A percentile compares a stretch with the other conserved stretches of the same genome.
Conservation (phyloP, 2,113 vertebrate genomes). For the Rhineura floridana region DNA sequence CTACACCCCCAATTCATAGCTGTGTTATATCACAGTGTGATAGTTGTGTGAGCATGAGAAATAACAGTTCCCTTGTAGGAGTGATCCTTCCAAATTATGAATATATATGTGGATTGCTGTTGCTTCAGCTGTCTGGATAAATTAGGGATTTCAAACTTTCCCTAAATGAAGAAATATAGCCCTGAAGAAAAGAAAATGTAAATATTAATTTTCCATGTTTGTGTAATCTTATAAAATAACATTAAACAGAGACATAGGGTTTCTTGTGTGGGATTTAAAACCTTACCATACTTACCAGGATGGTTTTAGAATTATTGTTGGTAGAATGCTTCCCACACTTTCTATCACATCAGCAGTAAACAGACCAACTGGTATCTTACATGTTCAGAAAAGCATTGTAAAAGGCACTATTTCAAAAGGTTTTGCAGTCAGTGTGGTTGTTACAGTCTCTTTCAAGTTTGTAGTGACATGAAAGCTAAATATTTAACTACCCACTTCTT, state of each 20-base stretch:
- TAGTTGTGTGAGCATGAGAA: not conserved
- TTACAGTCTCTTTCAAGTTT: slow-evolving; percentile 45
- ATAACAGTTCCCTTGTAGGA: not conserved
- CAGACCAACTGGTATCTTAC: not conserved
- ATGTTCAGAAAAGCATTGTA: not conserved
- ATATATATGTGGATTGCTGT: not conserved
- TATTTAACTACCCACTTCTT: slow-evolving; percentile 53
- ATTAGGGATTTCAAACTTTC: not conserved
- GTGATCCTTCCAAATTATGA: not conserved
- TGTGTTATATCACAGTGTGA: not conserved
- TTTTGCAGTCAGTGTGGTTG: slow-evolving; percentile 9
- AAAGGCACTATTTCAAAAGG: slow-evolving; percentile 33
- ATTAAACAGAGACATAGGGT: not conserved
- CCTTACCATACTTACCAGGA: not conserved
- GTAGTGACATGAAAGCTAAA: slow-evolving; percentile 53
- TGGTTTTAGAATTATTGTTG: not conserved
- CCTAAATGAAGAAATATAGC: not conserved
- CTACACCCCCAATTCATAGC: not conserved
- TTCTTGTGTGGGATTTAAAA: not conserved
- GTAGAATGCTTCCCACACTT: not conserved
- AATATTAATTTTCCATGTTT: not conserved
- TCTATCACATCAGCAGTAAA: not conserved
- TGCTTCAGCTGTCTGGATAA: not conserved
- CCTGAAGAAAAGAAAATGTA: not conserved
- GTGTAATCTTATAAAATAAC: not conserved